Evolutionary conservation across 1,140 invertebrate genomes (phyloP), one percentile per base, ranked within the genome.

Genomic region (Drosophila nannoptera): DNA sequence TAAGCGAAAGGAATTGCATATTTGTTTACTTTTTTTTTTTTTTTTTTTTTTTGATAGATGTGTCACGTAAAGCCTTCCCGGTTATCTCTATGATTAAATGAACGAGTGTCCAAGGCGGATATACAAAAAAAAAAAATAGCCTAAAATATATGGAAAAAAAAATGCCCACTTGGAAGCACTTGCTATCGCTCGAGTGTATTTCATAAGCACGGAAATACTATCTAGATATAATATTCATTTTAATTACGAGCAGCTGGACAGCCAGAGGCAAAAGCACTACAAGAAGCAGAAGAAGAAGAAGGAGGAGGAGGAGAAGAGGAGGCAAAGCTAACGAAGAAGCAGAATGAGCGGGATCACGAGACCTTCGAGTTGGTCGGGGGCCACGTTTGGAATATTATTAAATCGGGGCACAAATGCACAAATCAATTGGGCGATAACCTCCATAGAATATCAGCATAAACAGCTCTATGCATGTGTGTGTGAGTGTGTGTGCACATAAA

Each of bases 401-500:
- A 66, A 54, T 59, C 22, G 33, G 32, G 36, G 33, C 16, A 52
- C 40, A 61, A 77, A 82, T 77, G 66, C 63, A 56, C 32, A 84
- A 83, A 78, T 75, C 68, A 78, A 76, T 62, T 74, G 75, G 73
- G 78, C 75, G 78, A 83, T 83, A 83, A 83, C 78, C 78, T 49
- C 62, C 53, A 49, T 78, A 78, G 77, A 62, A 77, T 82, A 82
- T 82, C 78, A 82, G 77, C 42, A 33, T 50, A 58, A 1, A 0
- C 16, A 45, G 31, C 36, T 46, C 33, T 40, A 36, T 50, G 46
- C 53, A 43, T 46, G 7, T 46, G 12, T 36, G 33, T 45, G 11
- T 42, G 9, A 36, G 6, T 32, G 49, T 55, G 35, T 54, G 14
- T 32, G 22, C n/a, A 63, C 54, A 58, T 64, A 45, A 59, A 53